A percentile compares a stretch with the other conserved stretches of the same genome.
These are phyloP conservation scores for Scaeva pyrastri DNA, from an alignment of 2,888 invertebrate genomes.

Conservation along the genomic window DNA sequence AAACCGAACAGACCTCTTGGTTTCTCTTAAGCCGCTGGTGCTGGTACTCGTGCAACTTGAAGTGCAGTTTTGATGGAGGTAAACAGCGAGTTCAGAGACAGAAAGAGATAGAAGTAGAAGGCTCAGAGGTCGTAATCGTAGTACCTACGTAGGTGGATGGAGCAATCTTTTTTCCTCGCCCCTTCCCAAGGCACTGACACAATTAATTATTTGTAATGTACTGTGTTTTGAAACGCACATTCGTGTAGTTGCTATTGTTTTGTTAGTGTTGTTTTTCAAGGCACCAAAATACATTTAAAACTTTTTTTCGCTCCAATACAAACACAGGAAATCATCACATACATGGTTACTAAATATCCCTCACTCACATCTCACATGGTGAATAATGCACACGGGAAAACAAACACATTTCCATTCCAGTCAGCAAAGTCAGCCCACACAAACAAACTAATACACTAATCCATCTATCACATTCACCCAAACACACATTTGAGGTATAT, in stretches of 20 bases:
- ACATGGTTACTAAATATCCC: background rate
- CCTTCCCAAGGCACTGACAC: background rate
- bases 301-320: background rate
- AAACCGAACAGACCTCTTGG: background rate
- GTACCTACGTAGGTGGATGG: background rate
- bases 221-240: background rate
- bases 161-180: background rate
- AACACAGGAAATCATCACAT: background rate
- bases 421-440: background rate
- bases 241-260: background rate
- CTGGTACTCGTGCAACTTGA: background rate
- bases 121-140: background rate
- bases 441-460: slow-evolving; percentile 1
- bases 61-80: background rate
- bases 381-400: background rate
- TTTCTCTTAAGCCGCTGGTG: background rate
- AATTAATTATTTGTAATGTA: background rate
- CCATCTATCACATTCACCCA: background rate
- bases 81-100: background rate
- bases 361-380: background rate
- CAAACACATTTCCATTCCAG: background rate
- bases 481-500: background rate
- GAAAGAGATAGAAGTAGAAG: background rate
- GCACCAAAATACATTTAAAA: background rate
- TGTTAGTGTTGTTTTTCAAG: slow-evolving; percentile 5